These are phyloP conservation scores for Litoditis marina DNA, from an alignment of 2,888 invertebrate genomes.

Conservation along the genomic window DNA sequence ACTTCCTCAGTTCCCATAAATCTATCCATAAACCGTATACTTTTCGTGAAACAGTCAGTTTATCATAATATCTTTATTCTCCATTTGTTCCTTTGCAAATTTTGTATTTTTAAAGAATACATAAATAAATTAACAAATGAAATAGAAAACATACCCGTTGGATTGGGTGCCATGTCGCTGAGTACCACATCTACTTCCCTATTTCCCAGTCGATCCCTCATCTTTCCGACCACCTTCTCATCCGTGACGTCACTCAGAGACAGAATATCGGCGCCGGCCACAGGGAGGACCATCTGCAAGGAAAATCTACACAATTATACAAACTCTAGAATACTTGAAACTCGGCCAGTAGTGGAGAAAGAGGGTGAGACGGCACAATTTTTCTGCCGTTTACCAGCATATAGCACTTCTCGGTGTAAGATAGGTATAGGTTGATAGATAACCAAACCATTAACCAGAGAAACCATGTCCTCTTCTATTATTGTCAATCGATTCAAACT, in stretches of 20 bases:
- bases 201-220: constrained; percentile 33
- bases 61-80: too few relatives aligned
- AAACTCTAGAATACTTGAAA: not conserved
- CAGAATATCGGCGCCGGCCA: constrained; percentile 54
- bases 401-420: too few relatives aligned
- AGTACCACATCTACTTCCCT: constrained; percentile 52
- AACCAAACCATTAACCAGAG: not conserved
- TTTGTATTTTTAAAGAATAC: too few relatives aligned
- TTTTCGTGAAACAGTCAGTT: too few relatives aligned
- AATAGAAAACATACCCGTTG: constrained; percentile 42
- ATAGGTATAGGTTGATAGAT: too few relatives aligned
- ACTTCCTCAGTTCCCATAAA: constrained; percentile 42
- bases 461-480: too few relatives aligned
- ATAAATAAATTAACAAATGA: not conserved
- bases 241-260: constrained; percentile 48
- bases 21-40: too few relatives aligned
- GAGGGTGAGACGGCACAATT: too few relatives aligned
- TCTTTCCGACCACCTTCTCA: constrained; percentile 30
- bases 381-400: too few relatives aligned
- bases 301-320: not conserved
- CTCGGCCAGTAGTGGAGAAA: too few relatives aligned
- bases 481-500: too few relatives aligned
- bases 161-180: constrained; percentile 62
- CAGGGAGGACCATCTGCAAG: constrained; percentile 48
- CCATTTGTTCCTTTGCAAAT: too few relatives aligned